Evolutionary conservation across 1,140 invertebrate species (phyloP).

Genomic region (Vollenhovia emeryi): DNA sequence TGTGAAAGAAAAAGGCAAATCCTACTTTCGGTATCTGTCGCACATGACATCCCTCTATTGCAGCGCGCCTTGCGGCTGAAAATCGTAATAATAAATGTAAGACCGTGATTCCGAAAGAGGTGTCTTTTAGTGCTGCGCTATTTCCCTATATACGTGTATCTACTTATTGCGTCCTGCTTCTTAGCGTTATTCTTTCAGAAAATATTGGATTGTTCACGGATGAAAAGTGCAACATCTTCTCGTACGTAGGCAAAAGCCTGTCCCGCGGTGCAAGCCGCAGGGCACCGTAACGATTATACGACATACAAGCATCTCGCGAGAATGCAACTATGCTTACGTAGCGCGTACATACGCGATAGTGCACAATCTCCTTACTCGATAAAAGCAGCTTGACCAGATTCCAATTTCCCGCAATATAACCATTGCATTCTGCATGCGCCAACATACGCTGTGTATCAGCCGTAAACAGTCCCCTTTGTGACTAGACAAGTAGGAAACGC

Average conservation of each 20-base stretch:
- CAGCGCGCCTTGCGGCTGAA: too few species aligned
- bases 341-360: conserved; percentile 13
- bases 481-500: conserved; percentile 36
- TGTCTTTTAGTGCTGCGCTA: background rate
- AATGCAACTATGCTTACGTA: conserved; percentile 19
- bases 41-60: too few species aligned
- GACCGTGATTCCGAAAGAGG: too few species aligned
- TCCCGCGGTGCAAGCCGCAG: background rate
- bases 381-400: conserved; percentile 66
- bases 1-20: too few species aligned
- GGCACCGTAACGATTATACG: conserved; percentile 16
- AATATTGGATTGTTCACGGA: background rate
- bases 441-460: conserved; percentile 16
- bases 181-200: background rate
- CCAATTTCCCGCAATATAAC: conserved; percentile 67
- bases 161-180: background rate
- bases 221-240: background rate
- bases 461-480: conserved; percentile 46
- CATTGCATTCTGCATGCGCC: conserved; percentile 16
- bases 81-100: too few species aligned
- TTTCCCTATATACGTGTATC: background rate
- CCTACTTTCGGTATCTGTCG: too few species aligned
- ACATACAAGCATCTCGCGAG: conserved; percentile 14
- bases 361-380: conserved; percentile 67
- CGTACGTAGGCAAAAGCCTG: background rate